Evolutionary conservation across 1,140 invertebrate species (phyloP).

Genomic region (Cotesia glomerata): DNA sequence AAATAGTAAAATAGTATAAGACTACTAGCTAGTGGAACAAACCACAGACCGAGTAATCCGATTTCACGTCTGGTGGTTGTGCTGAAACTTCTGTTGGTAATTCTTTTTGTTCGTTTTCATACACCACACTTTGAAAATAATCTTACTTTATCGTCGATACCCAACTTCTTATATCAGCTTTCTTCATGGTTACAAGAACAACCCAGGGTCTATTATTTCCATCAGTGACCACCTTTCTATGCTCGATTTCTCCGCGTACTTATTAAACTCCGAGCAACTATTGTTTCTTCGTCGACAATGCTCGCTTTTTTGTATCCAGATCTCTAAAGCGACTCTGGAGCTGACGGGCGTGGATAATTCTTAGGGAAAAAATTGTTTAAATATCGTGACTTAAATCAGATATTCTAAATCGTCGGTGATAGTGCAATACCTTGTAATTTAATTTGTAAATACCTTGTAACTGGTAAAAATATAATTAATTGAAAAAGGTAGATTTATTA

Average conservation of each 20-base stretch:
- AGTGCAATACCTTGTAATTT: no score
- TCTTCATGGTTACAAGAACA: background rate
- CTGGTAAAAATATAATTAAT: no score
- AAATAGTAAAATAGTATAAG: background rate
- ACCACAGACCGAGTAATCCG: slow-evolving; percentile 29
- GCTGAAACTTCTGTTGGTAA: background rate
- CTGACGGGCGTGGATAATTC: slow-evolving; percentile 10
- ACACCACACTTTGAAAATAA: slow-evolving; percentile 5
- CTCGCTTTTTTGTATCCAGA: background rate
- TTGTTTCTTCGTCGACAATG: slow-evolving; percentile 9
- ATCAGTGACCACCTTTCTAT: slow-evolving; percentile 26
- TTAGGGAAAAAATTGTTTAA: slow-evolving; percentile 60
- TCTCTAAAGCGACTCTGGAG: background rate
- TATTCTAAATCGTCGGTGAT: no score
- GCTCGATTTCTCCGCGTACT: slow-evolving; percentile 42
- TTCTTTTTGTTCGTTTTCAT: background rate
- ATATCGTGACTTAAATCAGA: slow-evolving; percentile 37
- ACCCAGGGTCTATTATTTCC: slow-evolving; percentile 35
- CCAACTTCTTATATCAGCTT: no score
- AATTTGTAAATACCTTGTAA: no score
- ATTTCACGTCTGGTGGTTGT: slow-evolving; percentile 27
- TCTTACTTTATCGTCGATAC: no score
- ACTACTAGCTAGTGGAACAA: background rate
- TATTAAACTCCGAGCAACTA: slow-evolving; percentile 6
- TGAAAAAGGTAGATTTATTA: no score